Evolutionary conservation across 1,140 invertebrate genomes (phyloP).

Genomic region (Drosophila saltans): DNA sequence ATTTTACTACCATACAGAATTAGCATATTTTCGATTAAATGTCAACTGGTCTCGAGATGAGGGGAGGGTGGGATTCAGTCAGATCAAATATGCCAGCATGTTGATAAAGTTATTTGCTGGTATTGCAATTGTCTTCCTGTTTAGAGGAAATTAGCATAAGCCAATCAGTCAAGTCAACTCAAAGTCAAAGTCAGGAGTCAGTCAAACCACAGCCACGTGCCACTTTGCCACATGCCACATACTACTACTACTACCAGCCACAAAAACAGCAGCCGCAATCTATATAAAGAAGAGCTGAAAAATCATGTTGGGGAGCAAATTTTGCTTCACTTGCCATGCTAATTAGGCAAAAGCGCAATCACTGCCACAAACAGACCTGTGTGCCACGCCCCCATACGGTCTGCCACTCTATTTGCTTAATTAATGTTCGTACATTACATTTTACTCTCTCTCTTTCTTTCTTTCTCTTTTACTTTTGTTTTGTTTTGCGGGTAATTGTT

Average conservation of each 20-base stretch:
- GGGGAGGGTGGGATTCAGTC: no score
- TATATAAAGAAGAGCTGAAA: background rate
- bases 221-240: constrained; percentile 5
- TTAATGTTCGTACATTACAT: constrained; percentile 42
- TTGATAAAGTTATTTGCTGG: constrained; percentile 33
- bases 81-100: constrained; percentile 30
- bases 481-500: constrained; percentile 39
- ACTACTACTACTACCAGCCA: background rate
- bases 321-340: constrained; percentile 26
- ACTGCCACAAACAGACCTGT: constrained; percentile 31
- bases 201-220: constrained; percentile 2
- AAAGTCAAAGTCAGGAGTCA: constrained; percentile 1
- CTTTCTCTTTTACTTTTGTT: constrained; percentile 2
- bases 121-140: constrained; percentile 12
- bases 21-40: constrained; percentile 11
- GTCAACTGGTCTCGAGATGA: background rate
- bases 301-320: background rate
- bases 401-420: constrained; percentile 39
- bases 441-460: background rate
- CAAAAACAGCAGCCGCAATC: constrained; percentile 21
- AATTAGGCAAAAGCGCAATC: constrained; percentile 60
- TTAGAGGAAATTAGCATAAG: constrained; percentile 63
- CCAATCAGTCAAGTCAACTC: constrained; percentile 44
- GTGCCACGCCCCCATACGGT: background rate
- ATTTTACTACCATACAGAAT: background rate